Percentiles rank a stretch among this genome's conserved stretches.
Conservation (phyloP, 2,888 invertebrate species). For the Lasioglossum oenotherae region DNA sequence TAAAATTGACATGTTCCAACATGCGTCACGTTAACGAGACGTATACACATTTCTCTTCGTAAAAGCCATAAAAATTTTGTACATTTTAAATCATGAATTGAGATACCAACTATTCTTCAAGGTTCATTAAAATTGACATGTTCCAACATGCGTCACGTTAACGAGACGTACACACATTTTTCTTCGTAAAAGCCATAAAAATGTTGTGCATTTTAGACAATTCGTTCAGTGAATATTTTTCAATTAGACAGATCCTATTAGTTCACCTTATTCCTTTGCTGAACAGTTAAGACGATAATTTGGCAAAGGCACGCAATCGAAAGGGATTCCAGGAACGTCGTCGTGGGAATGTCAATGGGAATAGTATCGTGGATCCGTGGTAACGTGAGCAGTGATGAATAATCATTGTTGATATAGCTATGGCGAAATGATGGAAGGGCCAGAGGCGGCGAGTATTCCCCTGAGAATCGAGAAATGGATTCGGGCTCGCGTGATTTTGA, state of each 20-base stretch:
- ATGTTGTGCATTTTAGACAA: not conserved
- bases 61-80: no score
- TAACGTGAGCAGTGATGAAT: constrained; percentile 43
- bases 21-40: no score
- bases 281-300: not conserved
- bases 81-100: no score
- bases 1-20: no score
- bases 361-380: constrained; percentile 8
- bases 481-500: constrained; percentile 64
- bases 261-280: not conserved
- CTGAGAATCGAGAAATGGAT: constrained; percentile 52
- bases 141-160: no score
- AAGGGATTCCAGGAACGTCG: not conserved
- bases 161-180: no score
- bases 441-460: constrained; percentile 27
- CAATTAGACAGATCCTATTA: not conserved
- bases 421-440: constrained; percentile 18
- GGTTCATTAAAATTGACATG: no score
- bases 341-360: constrained; percentile 12
- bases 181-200: no score
- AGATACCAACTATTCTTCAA: no score
- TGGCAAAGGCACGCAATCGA: not conserved
- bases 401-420: constrained; percentile 51
- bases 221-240: not conserved
- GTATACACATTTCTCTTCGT: no score